Percentiles rank a stretch among this genome's conserved stretches.
Conservation (phyloP, 2,888 invertebrate species). For the Drosophila lutescens region DNA sequence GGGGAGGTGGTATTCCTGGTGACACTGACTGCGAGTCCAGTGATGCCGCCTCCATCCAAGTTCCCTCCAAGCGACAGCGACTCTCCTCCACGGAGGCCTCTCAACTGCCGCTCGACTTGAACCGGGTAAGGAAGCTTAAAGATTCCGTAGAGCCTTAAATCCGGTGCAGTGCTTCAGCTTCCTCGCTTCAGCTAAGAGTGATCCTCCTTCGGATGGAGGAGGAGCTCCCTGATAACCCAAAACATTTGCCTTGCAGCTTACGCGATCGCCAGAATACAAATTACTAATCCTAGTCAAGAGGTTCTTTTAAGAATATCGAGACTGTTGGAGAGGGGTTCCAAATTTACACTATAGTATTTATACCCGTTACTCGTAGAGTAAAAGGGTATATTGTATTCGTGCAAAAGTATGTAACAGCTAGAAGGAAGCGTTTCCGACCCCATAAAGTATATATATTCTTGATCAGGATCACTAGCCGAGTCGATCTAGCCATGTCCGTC, state of each 20-base stretch:
- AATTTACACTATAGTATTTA: slow-evolving; percentile 3
- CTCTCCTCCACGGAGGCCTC: slow-evolving; percentile 85
- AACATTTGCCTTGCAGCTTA: slow-evolving; percentile 73
- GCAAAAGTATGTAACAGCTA: no score
- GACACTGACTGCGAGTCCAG: slow-evolving; percentile 80
- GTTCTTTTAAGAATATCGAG: slow-evolving; percentile 57
- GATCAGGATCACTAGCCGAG: no score
- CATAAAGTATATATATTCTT: no score
- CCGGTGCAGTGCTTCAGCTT: slow-evolving; percentile 73
- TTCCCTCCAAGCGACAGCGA: slow-evolving; percentile 82
- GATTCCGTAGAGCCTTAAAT: slow-evolving; percentile 62
- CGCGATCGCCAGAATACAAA: slow-evolving; percentile 23
- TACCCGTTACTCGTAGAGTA: no score
- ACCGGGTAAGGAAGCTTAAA: slow-evolving; percentile 81
- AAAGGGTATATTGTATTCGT: no score
- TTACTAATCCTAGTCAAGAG: slow-evolving; percentile 25
- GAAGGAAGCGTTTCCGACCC: no score
- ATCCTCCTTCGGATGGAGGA: slow-evolving; percentile 20
- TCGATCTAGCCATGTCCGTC: no score
- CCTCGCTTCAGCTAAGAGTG: slow-evolving; percentile 46
- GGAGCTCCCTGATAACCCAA: slow-evolving; percentile 39
- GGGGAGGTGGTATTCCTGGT: slow-evolving; percentile 59
- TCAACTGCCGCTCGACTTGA: slow-evolving; percentile 85
- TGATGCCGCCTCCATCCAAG: slow-evolving; percentile 56
- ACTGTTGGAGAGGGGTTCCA: slow-evolving; percentile 8